Evolutionary conservation across 2,888 invertebrate genomes (phyloP).

Genomic region (Caenorhabditis zanzibari): DNA sequence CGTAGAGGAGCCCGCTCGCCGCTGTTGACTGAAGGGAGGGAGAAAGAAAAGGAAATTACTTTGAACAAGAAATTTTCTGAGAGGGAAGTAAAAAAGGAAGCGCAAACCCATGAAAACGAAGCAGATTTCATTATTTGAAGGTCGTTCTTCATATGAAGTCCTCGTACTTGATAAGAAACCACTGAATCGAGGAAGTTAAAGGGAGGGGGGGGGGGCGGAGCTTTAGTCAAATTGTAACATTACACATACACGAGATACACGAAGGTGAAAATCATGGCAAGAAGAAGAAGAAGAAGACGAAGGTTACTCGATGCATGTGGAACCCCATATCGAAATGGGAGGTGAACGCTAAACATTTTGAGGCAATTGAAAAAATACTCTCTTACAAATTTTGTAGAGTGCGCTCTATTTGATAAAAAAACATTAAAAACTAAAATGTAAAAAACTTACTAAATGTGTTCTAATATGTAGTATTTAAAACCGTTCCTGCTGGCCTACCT

Average conservation of each 20-base stretch:
- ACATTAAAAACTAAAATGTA: not conserved
- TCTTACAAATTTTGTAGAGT: not conserved
- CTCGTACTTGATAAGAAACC: conserved; percentile 27
- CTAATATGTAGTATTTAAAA: too few species aligned
- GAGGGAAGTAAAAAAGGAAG: too few species aligned
- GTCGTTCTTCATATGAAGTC: conserved; percentile 17
- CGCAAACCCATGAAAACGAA: not conserved
- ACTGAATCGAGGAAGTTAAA: conserved; percentile 34
- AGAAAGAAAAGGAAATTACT: not conserved
- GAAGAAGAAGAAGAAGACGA: not conserved
- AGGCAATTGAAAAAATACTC: too few species aligned
- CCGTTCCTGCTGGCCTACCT: too few species aligned
- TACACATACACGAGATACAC: conserved; percentile 6
- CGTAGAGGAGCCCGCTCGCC: not conserved
- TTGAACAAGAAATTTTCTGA: too few species aligned
- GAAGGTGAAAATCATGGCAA: not conserved
- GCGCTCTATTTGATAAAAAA: not conserved
- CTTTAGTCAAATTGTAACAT: not conserved
- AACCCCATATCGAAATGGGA: not conserved
- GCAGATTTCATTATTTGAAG: conserved; percentile 26
- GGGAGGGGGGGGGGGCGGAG: not conserved
- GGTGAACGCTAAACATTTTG: too few species aligned
- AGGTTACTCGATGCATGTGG: not conserved
- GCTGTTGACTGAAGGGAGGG: conserved; percentile 1
- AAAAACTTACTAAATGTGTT: too few species aligned